Base-by-base conservation (phyloP, 2,888 invertebrate species). In the Trilocha varians region DNA sequence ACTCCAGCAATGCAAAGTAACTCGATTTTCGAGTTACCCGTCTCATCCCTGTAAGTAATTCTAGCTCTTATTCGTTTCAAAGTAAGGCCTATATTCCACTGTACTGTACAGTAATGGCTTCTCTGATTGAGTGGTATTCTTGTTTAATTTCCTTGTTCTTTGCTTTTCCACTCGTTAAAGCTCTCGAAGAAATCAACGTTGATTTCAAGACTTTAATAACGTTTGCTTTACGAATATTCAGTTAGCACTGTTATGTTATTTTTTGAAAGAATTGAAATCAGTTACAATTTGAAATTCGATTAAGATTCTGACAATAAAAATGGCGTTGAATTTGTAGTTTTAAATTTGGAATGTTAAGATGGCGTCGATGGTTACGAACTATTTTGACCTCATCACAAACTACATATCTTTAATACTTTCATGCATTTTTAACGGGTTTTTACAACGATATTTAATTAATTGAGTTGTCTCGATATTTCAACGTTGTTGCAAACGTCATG, bases 1-100 rank as follows among this genome's bases (percentile, higher is more conserved):
- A 48, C 53, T 57, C 53, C 52, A 53, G 57, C 62, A 65, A 62
- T 58, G 62, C 57, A 67, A 70, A 70, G 68, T 72, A 70, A 70
- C 69, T 70, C 59, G 61, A 68, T 71, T 70, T 62, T 58, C 57
- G 50, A 52, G 52, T 47, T 45, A 52, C 50, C 50, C 38, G 46
- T 48, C 39, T 40, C 42, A 34, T 32, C 33, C 9, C 39, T 42
- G 36, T 38, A 43, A 33, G 1, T 42, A 38, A 57, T 52, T 55
- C 47, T 42, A 37, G 40, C 32, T 47, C 45, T 49, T 62, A 49
- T 34, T 1, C 4, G 41, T 13, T 40, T 34, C 47, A 32, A 13
- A 40, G 11, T 53, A 61, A 43, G 40, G 43, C 32, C 2, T 17
- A 14, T 15, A 32, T 37, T 39, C 17, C 14, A 15, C 39, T 38